Base-by-base conservation (phyloP, 2,888 invertebrate species). In the Phrixothrix hirtus region DNA sequence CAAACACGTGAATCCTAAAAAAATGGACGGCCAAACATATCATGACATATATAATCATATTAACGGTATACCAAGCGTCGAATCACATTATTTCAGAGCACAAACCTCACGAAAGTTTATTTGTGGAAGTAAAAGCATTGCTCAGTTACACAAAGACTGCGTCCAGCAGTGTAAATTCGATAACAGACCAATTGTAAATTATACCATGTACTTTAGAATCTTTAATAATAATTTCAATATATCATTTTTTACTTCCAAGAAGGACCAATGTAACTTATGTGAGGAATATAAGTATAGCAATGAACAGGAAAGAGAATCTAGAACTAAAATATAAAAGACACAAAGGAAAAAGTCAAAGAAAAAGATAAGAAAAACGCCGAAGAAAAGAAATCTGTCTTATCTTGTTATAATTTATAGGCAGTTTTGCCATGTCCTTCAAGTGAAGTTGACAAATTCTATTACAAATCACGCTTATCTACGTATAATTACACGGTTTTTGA, bases 91-190 rank as follows among this genome's bases (percentile, higher is more conserved):
- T n/a, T n/a, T n/a, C n/a, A n/a, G n/a, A n/a, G n/a, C n/a, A n/a
- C n/a, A n/a, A n/a, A n/a, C n/a, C n/a, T n/a, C n/a, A n/a, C n/a
- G n/a, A n/a, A n/a, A n/a, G n/a, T n/a, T n/a, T n/a, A n/a, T n/a
- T n/a, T n/a, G n/a, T n/a, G n/a, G n/a, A n/a, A n/a, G n/a, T n/a
- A n/a, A n/a, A n/a, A n/a, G n/a, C n/a, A n/a, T n/a, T n/a, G n/a
- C n/a, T n/a, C n/a, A n/a, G n/a, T n/a, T 68, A 26, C 57, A 66
- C 39, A 34, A 63, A 16, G 57, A 67, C 56, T 67, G 66, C 46
- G 49, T 55, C 27, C 37, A 39, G 7, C 42, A 54, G 14, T 62
- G 63, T 38, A 3, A 52, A 44, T 41, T 45, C 30, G 52, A 59
- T 37, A 50, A 47, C 31, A 41, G 44, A 39, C 39, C 36, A 13